Base-by-base conservation (phyloP, 1,140 invertebrate species). In the Aculops lycopersici region DNA sequence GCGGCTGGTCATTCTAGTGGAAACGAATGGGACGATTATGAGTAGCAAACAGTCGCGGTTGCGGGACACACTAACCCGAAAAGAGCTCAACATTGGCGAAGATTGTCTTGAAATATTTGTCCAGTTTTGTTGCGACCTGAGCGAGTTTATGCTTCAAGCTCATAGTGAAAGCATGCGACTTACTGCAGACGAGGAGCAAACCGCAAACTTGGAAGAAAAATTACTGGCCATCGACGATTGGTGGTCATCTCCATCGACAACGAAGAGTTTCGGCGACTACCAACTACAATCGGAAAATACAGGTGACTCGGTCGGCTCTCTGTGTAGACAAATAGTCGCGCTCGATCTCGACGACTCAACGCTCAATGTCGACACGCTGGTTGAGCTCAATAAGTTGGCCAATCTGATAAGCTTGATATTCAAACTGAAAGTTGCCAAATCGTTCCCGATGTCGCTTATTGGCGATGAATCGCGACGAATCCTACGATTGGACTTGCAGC, bases 1-100 rank as follows among this genome's bases (percentile, higher is more conserved):
- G 58, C 58, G 64, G 1, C 58, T 65, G 17, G 69, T 69, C 17
- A 69, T 72, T 49, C 57, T 88, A 2, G 71, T 86, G 35, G 79
- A 86, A 48, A 86, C 83, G 60, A 49, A 47, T 40, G 78, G 78
- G 12, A 78, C 74, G 58, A 55, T 77, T 40, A 77, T 76, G 0
- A 81, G 78, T 56, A 8, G 8, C 8, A 8, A 31, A n/a, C 8
- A 8, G 24, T 8, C 24, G 8, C 24, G 24, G n/a, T 8, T n/a
- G 24, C 24, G 24, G 8, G 78, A 80, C 50, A 64, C 71, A 46
- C 59, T 81, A 31, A 58, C 53, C 48, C 49, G 53, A 48, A 58
- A 50, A 50, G 49, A 45, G 16, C 76, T 40, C 3, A 70, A 71
- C 19, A 64, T 83, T 42, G 66, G 68, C 31, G 71, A 74, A 48